Conservation (phyloP, 2,797 vertebrate species). For the Lithobates pipiens region DNA sequence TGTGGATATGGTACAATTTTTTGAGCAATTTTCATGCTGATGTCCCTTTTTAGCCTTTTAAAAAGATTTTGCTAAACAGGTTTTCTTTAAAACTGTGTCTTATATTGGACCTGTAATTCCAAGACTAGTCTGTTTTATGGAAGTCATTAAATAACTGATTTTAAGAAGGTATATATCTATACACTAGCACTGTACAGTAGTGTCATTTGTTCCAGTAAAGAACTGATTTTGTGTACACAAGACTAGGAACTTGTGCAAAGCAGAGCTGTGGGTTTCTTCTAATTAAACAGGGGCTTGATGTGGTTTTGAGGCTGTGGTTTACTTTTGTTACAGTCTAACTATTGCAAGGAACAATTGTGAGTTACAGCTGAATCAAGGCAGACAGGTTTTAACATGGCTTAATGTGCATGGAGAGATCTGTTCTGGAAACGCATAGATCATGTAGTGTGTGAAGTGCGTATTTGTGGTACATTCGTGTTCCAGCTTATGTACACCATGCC, state of each 20-base stretch:
- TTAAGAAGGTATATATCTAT: conserved; percentile 7
- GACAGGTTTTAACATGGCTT: conserved; percentile 63
- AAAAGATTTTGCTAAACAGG: too few relatives aligned
- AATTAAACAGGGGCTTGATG: conserved; percentile 62
- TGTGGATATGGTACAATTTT: too few relatives aligned
- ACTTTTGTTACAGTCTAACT: conserved; percentile 67
- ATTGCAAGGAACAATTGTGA: conserved; percentile 64
- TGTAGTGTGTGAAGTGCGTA: conserved; percentile 62
- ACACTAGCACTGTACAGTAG: background rate
- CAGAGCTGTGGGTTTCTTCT: conserved; percentile 59
- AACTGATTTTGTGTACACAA: conserved; percentile 27
- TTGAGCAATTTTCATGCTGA: too few relatives aligned
- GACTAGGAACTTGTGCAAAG: conserved; percentile 55
- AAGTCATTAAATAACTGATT: background rate
- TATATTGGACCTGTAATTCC: too few relatives aligned
- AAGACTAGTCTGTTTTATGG: too few relatives aligned
- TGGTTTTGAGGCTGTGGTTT: conserved; percentile 64
- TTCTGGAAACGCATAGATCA: conserved; percentile 55
- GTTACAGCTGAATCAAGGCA: conserved; percentile 62
- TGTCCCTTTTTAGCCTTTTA: too few relatives aligned
- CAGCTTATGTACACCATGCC: conserved; percentile 55
- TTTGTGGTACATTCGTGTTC: conserved; percentile 60
- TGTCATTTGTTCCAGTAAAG: conserved; percentile 13
- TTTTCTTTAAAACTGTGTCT: too few relatives aligned
- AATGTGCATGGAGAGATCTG: conserved; percentile 62